phyloP scores from a whole-genome alignment of 2,888 invertebrate genomes.

The Graphium colonna region DNA sequence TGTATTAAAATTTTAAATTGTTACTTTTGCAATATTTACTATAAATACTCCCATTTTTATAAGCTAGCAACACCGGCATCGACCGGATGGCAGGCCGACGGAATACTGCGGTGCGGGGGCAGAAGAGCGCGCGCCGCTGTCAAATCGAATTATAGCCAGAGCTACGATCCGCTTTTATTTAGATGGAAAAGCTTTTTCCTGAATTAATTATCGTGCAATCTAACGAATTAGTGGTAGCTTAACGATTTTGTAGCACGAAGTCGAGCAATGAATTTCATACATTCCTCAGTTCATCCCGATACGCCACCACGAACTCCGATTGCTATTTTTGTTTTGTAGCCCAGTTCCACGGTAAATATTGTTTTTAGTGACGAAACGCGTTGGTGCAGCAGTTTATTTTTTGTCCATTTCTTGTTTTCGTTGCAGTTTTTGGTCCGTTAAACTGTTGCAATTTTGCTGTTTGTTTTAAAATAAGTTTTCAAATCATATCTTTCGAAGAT shows the following conservation, averaged over 20 bases:
- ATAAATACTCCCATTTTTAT: slow-evolving; percentile 14
- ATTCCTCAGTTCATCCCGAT: slow-evolving; percentile 18
- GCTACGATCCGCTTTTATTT: slow-evolving; percentile 56
- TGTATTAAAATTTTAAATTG: not conserved
- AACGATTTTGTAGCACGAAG: slow-evolving; percentile 44
- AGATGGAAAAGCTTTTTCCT: slow-evolving; percentile 54
- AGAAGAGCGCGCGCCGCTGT: slow-evolving; percentile 54
- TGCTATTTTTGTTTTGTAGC: slow-evolving; percentile 72
- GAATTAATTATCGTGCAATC: slow-evolving; percentile 49
- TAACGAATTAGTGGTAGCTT: slow-evolving; percentile 34
- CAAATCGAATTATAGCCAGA: slow-evolving; percentile 59
- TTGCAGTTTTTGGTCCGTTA: slow-evolving; percentile 41
- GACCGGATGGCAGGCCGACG: slow-evolving; percentile 47
- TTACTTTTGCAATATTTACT: slow-evolving; percentile 1
- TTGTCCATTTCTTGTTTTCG: slow-evolving; percentile 33
- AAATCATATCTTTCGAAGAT: slow-evolving; percentile 35
- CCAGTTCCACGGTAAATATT: slow-evolving; percentile 70
- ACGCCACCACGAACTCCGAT: slow-evolving; percentile 22
- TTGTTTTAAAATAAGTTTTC: slow-evolving; percentile 38
- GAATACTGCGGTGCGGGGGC: slow-evolving; percentile 38
- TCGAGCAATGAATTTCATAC: slow-evolving; percentile 6
- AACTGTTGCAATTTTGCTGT: slow-evolving; percentile 33
- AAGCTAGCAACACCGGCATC: slow-evolving; percentile 58
- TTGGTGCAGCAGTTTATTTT: slow-evolving; percentile 46
- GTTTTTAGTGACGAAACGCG: slow-evolving; percentile 62